Conservation (phyloP, 2,888 invertebrate genomes). For the Campoplex capitator region DNA sequence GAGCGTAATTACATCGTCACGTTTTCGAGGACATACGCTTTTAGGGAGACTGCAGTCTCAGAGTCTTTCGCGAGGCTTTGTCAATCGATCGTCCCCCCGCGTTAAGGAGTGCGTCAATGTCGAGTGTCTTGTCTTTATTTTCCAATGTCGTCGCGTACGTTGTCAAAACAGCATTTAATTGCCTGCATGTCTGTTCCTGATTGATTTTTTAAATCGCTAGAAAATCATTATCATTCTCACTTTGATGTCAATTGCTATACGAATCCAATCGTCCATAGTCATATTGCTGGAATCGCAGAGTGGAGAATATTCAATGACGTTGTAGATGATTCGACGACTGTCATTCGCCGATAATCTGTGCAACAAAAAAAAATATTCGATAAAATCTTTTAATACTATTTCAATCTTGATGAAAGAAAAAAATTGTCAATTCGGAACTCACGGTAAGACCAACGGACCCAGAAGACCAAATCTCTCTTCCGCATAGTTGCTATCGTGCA, state of each 20-base stretch:
- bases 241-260: constrained; percentile 94
- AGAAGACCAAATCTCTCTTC: constrained; percentile 86
- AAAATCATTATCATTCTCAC: constrained; percentile 84
- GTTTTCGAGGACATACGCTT: background rate
- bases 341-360: constrained; percentile 79
- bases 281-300: constrained; percentile 97
- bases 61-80: background rate
- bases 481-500: constrained; percentile 92
- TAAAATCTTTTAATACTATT: no score
- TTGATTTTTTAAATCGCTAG: no score
- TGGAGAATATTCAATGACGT: constrained; percentile 93
- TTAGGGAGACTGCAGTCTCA: no score
- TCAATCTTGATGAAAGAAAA: background rate
- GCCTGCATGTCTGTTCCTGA: no score
- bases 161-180: background rate
- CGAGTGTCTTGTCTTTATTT: background rate
- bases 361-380: background rate
- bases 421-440: constrained; percentile 73
- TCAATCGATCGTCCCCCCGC: background rate
- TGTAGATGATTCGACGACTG: constrained; percentile 89
- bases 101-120: constrained; percentile 18
- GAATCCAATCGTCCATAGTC: constrained; percentile 95
- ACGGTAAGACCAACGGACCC: constrained; percentile 88
- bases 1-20: background rate
- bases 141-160: background rate